These are phyloP conservation scores for Sebastes taczanowskii DNA, from an alignment of 2,797 vertebrate genomes.

Conservation along the genomic window DNA sequence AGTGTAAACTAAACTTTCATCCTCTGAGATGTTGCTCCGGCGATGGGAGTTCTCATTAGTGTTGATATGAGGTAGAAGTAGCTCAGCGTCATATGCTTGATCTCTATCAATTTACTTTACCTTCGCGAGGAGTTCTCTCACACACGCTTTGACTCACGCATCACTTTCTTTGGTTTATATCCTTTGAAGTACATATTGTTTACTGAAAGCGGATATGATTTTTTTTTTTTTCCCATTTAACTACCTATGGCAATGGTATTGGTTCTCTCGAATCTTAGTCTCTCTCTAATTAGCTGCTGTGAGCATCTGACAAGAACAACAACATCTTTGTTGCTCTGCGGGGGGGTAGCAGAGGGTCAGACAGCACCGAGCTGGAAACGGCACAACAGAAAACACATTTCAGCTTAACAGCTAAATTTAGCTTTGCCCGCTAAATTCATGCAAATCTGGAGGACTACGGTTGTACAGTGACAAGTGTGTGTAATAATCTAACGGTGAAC, in stretches of 20 bases:
- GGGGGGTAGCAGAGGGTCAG: slow-evolving; percentile 80
- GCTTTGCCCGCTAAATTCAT: slow-evolving; percentile 4
- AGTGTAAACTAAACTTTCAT: slow-evolving; percentile 48
- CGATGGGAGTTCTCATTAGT: slow-evolving; percentile 58
- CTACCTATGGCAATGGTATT: slow-evolving; percentile 46
- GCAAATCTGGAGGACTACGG: neutral
- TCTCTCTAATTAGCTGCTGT: slow-evolving; percentile 90
- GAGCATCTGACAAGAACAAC: slow-evolving; percentile 86
- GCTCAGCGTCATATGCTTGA: slow-evolving; percentile 41
- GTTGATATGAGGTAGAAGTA: slow-evolving; percentile 40
- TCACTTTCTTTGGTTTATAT: slow-evolving; percentile 18
- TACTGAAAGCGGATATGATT: slow-evolving; percentile 2
- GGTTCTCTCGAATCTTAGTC: slow-evolving; percentile 47
- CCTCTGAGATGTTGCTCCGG: slow-evolving; percentile 28
- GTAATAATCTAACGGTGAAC: neutral
- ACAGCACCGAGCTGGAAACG: slow-evolving; percentile 34
- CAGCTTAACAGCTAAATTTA: slow-evolving; percentile 38
- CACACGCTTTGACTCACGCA: slow-evolving; percentile 14
- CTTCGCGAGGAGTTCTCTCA: slow-evolving; percentile 23
- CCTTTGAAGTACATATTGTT: slow-evolving; percentile 44
- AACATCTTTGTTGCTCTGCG: slow-evolving; percentile 87
- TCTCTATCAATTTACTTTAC: slow-evolving; percentile 50
- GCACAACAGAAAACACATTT: slow-evolving; percentile 45
- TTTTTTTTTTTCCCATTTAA: slow-evolving; percentile 17
- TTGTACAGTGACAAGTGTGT: neutral